Evolutionary conservation across 2,113 vertebrate genomes (phyloP), one percentile per base, ranked within the genome.

Genomic region (Psophia crepitans): DNA sequence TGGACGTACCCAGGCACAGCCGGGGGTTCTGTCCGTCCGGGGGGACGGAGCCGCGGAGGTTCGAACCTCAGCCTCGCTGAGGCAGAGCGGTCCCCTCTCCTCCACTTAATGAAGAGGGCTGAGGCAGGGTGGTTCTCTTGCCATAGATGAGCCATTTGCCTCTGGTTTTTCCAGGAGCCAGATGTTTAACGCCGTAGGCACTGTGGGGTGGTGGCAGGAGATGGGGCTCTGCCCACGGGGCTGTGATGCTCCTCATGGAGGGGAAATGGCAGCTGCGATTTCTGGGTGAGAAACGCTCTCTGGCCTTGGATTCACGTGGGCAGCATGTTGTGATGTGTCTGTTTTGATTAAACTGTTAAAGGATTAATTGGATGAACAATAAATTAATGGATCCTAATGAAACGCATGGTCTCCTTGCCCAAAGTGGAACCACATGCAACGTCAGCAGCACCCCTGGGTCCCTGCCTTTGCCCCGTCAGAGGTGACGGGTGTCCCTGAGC

Each of bases 341-440:
- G n/a, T 61, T 54, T 12, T 65, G 60, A 84, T 78, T 56, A 16
- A 68, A 15, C 14, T 65, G 68, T 8, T 20, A 9, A 74, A 22
- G 27, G 75, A 37, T 23, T 48, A 39, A 76, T 44, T 18, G 19
- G 44, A 12, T 33, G 20, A 46, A 3, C n/a, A 88, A 48, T 92
- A 92, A 93, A 91, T 56, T 22, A 12, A 6, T 44, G 33, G 63
- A 19, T 51, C 21, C 60, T 22, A 7, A 1, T 6, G 61, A 37
- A 12, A 4, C 0, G 0, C 0, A 0, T 8, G 43, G 61, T 24
- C 22, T 73, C 24, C 48, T 60, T 54, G 46, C 21, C 83, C 43
- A 5, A 8, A 15, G 7, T 8, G 23, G 32, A 48, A 12, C 24
- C 1, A 23, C 3, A 2, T 2, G 6, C 27, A 1, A 3, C 1